Evolutionary conservation across 2,113 vertebrate species (phyloP), one percentile per base, ranked within the genome.

Genomic region (Lepisosteus osseus): DNA sequence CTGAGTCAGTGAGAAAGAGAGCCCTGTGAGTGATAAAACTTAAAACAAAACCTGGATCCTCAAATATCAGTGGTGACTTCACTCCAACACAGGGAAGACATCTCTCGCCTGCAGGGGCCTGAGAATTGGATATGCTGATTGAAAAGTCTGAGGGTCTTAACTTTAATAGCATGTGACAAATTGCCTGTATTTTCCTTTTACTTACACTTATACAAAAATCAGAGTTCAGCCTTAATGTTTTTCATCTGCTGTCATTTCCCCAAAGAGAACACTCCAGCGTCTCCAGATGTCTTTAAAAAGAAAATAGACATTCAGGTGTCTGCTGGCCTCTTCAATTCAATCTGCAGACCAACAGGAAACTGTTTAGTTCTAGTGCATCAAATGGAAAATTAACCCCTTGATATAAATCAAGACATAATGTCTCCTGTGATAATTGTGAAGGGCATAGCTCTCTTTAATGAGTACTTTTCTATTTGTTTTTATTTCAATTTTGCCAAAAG

Each of bases 141-240:
- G 29, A 29, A 29, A 29, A 29, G 29, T 29, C 29, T 29, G 29
- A 29, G 29, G 29, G 29, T 29, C 29, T 29, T 29, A 29, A 29
- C 29, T 29, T 29, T 29, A 29, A 29, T 29, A 29, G 29, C 29
- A 29, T 29, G 29, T 29, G 29, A 29, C 29, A 29, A 29, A 29
- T 29, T 29, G 29, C 29, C 29, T 29, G 29, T 29, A 29, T 29
- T 29, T 29, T 29, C 29, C 1, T 29, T 29, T 29, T 29, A 29
- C 29, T 29, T 29, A 29, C 29, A 29, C 1, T 29, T 29, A 29
- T 29, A 29, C 29, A 29, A 29, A 29, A 29, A 29, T 29, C 9
- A 51, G 47, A 51, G 9, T 51, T 83, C 76, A 81, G 84, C 84
- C 82, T 82, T 86, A 88, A 88, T 86, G 82, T 76, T 76, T 80